phyloP scores from a whole-genome alignment of 2,113 vertebrate species.

The Mirza zaza region DNA sequence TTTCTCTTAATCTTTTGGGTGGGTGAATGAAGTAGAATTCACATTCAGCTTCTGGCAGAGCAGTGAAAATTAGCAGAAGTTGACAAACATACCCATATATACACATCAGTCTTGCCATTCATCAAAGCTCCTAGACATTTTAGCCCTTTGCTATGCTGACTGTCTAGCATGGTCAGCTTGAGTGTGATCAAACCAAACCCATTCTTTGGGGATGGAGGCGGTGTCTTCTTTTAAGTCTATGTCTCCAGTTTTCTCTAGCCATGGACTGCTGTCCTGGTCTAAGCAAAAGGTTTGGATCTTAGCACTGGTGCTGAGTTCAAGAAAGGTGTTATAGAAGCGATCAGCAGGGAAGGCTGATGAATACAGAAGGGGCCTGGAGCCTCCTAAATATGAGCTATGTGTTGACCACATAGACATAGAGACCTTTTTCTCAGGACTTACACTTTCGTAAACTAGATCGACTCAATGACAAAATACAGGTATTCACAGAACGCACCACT shows the following conservation, averaged over 20 bases:
- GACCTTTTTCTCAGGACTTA: neutral
- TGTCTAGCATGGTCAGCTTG: neutral
- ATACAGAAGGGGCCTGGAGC: neutral
- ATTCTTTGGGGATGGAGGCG: neutral
- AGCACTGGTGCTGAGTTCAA: neutral
- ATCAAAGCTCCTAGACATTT: neutral
- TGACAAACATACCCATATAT: neutral
- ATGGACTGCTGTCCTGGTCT: too few relatives aligned
- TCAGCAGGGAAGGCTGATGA: neutral
- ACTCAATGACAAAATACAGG: neutral
- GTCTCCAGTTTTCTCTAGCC: neutral
- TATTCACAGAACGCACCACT: neutral
- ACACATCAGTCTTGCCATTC: neutral
- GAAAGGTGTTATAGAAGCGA: neutral
- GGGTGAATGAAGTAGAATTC: neutral
- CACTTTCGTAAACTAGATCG: neutral
- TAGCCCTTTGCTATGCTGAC: neutral
- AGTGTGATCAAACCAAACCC: neutral
- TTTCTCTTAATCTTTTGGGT: neutral
- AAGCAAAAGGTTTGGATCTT: neutral
- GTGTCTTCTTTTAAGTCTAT: neutral
- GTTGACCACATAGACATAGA: neutral
- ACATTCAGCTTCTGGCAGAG: neutral
- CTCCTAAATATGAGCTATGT: neutral
- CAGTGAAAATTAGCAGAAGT: neutral